Base-by-base conservation (phyloP, 1,140 invertebrate genomes). In the Atta colombica region DNA sequence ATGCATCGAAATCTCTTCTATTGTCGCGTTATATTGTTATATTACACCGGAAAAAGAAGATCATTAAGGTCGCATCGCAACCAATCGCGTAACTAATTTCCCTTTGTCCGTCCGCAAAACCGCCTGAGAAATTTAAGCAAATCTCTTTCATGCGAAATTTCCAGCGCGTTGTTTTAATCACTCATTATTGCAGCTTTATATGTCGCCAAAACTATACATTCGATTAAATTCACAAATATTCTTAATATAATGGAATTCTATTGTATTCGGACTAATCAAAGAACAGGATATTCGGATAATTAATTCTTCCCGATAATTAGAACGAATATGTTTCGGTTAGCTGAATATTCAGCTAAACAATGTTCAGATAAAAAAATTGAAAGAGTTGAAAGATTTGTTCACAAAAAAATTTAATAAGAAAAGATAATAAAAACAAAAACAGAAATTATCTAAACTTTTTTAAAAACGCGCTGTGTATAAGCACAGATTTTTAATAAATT, bases 31-130 rank as follows among this genome's bases (percentile, higher is more conserved):
- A 58, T 72, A 3, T 18, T 7, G 55, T 5, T 21, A 21, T 21
- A 21, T 21, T 21, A 14, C 16, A 8, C 58, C 14, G 39, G 55
- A 49, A 74, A 53, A 75, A 75, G n/a, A 61, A 28, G 28, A 84
- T 84, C 69, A 84, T 84, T 84, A 84, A 84, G 69, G 80, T 16
- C 60, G 31, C 31, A 8, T 65, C 72, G 61, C 45, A n/a, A 7
- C 14, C 49, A 58, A 85, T 85, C 74, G 51, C 28, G 49, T 68
- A 53, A 78, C 74, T 55, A 78, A 78, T 78, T 85, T 85, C 35
- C 58, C 49, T 68, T 85, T 78, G 74, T 85, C 28, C 16, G 49
- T 49, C 28, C 12, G 4, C 16, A 21, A 14, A 68, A 85, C n/a
- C 28, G 45, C 31, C 49, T 53, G 61, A 65, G 74, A 85, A 25